Evolutionary conservation across 2,888 invertebrate species (phyloP).

Genomic region (Sepioteuthis lessoniana): DNA sequence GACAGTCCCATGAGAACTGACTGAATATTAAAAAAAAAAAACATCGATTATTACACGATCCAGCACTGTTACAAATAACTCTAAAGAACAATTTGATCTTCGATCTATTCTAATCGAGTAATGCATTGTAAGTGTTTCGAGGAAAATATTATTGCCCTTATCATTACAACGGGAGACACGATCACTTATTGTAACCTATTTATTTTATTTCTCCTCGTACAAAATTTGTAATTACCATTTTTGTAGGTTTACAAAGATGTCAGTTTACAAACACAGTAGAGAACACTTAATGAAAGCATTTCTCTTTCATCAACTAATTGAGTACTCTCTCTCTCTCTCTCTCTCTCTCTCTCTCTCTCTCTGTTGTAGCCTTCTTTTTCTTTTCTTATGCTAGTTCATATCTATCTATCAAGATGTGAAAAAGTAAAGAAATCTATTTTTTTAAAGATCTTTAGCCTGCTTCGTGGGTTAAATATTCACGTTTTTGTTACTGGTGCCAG

Average conservation of each 20-base stretch:
- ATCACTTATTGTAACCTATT: background rate
- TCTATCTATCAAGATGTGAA: too few species aligned
- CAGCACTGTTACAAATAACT: background rate
- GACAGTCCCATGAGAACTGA: background rate
- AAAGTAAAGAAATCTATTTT: too few species aligned
- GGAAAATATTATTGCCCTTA: background rate
- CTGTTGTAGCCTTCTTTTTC: too few species aligned
- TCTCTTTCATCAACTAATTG: background rate
- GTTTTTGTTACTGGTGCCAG: too few species aligned
- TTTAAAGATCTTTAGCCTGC: too few species aligned
- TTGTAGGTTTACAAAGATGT: background rate
- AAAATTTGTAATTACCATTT: background rate
- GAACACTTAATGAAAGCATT: background rate
- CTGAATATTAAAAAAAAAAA: background rate
- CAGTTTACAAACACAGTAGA: background rate
- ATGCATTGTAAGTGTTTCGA: background rate
- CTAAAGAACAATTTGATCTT: background rate
- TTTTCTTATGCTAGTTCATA: too few species aligned
- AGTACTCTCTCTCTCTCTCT: too few species aligned
- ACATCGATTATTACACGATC: background rate
- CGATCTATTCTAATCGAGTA: background rate
- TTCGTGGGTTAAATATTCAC: too few species aligned
- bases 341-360: too few species aligned
- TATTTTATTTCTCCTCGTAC: background rate
- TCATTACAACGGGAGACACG: background rate